Conservation (phyloP, 2,888 invertebrate genomes). For the Troides oblongomaculatus region DNA sequence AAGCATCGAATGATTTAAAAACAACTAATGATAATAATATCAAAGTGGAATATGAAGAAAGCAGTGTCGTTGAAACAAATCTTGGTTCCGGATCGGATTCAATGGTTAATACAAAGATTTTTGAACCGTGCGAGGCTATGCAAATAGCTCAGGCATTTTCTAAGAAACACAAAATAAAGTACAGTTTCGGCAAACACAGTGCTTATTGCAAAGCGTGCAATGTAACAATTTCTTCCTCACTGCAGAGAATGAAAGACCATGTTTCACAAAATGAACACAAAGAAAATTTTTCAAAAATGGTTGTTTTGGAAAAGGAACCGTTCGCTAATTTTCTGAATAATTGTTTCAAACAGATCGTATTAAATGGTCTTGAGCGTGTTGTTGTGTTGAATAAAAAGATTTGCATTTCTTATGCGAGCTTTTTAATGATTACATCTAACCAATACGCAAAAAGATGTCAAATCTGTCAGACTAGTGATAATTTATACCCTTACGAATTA, state of each 20-base stretch:
- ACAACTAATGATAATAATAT: neutral
- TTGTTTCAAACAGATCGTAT: neutral
- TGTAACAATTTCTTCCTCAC: slow-evolving; percentile 38
- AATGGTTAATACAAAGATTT: neutral
- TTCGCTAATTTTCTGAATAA: neutral
- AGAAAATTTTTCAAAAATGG: slow-evolving; percentile 8
- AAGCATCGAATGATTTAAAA: neutral
- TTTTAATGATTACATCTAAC: slow-evolving; percentile 33
- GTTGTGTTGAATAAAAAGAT: slow-evolving; percentile 42
- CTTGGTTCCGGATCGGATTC: too few relatives aligned
- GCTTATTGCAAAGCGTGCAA: slow-evolving; percentile 42
- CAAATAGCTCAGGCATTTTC: slow-evolving; percentile 35
- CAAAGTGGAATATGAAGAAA: neutral
- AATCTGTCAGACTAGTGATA: slow-evolving; percentile 34
- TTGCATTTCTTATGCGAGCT: slow-evolving; percentile 38
- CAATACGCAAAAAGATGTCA: slow-evolving; percentile 36
- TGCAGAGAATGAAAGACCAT: slow-evolving; percentile 46
- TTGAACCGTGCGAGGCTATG: slow-evolving; percentile 17
- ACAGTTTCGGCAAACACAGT: slow-evolving; percentile 34
- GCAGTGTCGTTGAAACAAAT: too few relatives aligned
- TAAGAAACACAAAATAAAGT: slow-evolving; percentile 39
- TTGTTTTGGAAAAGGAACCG: too few relatives aligned
- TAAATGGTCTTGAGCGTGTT: neutral
- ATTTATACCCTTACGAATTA: neutral
- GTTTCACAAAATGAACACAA: slow-evolving; percentile 30